phyloP scores from a whole-genome alignment of 30 jellyfish, hydroid and myxozoan species.

The Aurelia aurita region DNA sequence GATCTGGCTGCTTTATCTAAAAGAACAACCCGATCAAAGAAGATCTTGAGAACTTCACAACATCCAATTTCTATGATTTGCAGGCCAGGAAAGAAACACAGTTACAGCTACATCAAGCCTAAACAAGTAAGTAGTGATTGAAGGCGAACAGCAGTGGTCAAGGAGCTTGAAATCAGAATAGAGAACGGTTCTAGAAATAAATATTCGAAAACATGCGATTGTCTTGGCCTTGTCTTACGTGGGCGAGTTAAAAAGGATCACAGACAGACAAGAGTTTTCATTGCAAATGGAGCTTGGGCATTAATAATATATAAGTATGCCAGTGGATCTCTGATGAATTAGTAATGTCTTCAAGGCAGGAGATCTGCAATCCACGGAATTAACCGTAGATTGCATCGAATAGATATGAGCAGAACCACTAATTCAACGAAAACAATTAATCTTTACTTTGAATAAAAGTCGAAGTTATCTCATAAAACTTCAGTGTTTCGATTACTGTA shows the following conservation, averaged over 20 bases:
- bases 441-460: too few species aligned
- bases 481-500: too few species aligned
- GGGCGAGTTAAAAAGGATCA: constrained; percentile 54
- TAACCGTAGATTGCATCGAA: constrained; percentile 2
- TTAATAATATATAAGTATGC: constrained; percentile 38
- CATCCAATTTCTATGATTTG: not conserved
- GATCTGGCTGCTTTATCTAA: too few species aligned
- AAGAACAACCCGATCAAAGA: too few species aligned
- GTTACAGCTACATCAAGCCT: too few species aligned
- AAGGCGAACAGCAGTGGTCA: too few species aligned
- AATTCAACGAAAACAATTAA: too few species aligned
- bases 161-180: not conserved
- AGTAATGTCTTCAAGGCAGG: constrained; percentile 37
- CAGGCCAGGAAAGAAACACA: too few species aligned
- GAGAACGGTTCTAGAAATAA: not conserved
- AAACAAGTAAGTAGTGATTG: too few species aligned
- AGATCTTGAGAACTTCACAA: not conserved
- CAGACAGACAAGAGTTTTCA: constrained; percentile 23
- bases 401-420: not conserved
- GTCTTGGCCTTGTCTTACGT: constrained; percentile 6
- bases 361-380: constrained; percentile 22
- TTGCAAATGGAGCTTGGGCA: constrained; percentile 15
- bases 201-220: not conserved
- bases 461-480: too few species aligned
- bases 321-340: constrained; percentile 44